These are phyloP conservation scores for Sphenopsis melanotis DNA, from an alignment of 2,797 vertebrate species.

Conservation along the genomic window DNA sequence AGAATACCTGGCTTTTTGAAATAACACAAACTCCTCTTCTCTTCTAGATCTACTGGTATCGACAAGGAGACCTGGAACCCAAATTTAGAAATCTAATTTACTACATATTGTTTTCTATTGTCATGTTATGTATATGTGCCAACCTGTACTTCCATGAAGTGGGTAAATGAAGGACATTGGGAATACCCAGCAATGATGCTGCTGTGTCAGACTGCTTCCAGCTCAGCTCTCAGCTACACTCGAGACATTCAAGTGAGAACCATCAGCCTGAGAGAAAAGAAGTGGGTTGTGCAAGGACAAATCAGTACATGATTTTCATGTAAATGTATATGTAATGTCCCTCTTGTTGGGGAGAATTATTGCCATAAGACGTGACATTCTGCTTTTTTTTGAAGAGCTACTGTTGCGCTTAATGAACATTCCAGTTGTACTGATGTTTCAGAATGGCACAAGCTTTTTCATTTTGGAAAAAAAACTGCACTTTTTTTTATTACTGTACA, in stretches of 20 bases:
- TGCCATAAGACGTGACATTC: conserved; percentile 60
- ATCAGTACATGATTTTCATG: conserved; percentile 70
- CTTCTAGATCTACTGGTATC: conserved; percentile 94
- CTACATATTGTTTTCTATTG: conserved; percentile 90
- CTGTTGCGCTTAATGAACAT: conserved; percentile 73
- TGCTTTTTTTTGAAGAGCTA: conserved; percentile 69
- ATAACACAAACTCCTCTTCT: background rate
- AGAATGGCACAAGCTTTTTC: conserved; percentile 72
- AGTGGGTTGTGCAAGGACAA: conserved; percentile 31
- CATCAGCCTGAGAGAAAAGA: conserved; percentile 40
- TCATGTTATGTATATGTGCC: conserved; percentile 97
- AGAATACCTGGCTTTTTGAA: background rate
- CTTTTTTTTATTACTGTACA: conserved; percentile 74
- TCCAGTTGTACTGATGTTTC: conserved; percentile 69
- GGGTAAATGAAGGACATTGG: conserved; percentile 67
- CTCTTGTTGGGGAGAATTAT: conserved; percentile 64
- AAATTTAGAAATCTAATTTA: conserved; percentile 98
- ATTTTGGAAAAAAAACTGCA: conserved; percentile 71
- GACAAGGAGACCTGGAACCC: conserved; percentile 96
- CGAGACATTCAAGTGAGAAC: background rate
- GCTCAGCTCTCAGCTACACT: conserved; percentile 14
- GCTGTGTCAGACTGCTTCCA: conserved; percentile 31
- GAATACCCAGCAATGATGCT: background rate
- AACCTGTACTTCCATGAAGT: conserved; percentile 98
- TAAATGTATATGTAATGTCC: conserved; percentile 65